Evolutionary conservation across 2,113 vertebrate genomes (phyloP), one percentile per base, ranked within the genome.

Genomic region (Ptyas mucosa): DNA sequence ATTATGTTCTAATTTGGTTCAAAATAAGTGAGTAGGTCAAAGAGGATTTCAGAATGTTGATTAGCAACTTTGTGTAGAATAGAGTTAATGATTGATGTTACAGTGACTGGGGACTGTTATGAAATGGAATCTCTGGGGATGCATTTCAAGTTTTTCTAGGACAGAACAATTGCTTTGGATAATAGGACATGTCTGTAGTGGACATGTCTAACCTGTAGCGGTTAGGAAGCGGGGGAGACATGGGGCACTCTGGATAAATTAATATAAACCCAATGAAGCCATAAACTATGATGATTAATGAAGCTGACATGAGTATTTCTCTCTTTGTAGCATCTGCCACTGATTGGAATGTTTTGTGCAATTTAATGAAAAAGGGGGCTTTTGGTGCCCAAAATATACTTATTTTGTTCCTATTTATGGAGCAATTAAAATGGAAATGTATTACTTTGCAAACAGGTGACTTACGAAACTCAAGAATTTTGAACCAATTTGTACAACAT

Each of bases 391-490:
- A 15, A 95, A 93, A 89, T 95, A 88, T 93, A 96, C 95, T 96
- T 96, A 88, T 94, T 96, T 94, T 95, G 85, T 93, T 96, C 95
- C 96, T 96, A 87, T 94, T 96, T 94, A 95, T 93, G 93, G 95
- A 96, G 97, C 94, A 96, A 94, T 95, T 97, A 97, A 95, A 91
- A 95, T 87, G 93, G 94, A 93, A 55, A 96, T 94, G 92, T 96
- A 96, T 97, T 97, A 95, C 87, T 69, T 69, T 95, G 95, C 95
- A 96, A 96, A 95, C 94, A 92, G 93, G 90, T 87, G 95, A 95
- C 97, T 46, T 96, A 94, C 93, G 88, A 95, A 92, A 95, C 89
- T 92, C 96, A 94, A 96, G 96, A 97, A 93, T 95, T 95, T 95
- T 96, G 96, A 96, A 94, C 88, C 95, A 95, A 69, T 93, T 94